Evolutionary conservation across 2,113 vertebrate genomes (phyloP).

Genomic region (Phycodurus eques): DNA sequence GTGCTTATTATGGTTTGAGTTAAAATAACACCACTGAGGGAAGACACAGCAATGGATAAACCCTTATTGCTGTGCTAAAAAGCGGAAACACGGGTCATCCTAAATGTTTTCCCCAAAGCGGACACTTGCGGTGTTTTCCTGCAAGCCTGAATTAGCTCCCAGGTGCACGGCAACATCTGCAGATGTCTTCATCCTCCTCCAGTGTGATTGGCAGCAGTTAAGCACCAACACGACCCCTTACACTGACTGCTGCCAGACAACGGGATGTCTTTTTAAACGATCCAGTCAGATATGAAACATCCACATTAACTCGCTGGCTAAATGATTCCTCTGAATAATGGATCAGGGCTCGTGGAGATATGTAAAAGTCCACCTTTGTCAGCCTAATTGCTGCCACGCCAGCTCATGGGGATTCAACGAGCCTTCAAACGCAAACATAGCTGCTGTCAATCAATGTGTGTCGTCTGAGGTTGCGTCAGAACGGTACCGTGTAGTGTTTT

Average conservation of each 20-base stretch:
- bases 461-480: constrained; percentile 65
- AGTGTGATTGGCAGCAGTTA: constrained; percentile 62
- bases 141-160: constrained; percentile 50
- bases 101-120: not conserved
- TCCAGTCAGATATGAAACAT: constrained; percentile 69
- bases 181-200: constrained; percentile 32
- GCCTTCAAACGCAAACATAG: constrained; percentile 46
- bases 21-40: constrained; percentile 4
- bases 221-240: constrained; percentile 59
- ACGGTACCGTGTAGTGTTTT: not conserved
- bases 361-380: constrained; percentile 71
- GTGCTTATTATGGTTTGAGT: not conserved
- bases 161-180: constrained; percentile 47
- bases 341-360: constrained; percentile 62
- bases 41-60: not conserved
- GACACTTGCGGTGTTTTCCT: constrained; percentile 44
- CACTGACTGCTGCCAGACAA: constrained; percentile 62
- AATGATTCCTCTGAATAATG: constrained; percentile 73
- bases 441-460: constrained; percentile 65
- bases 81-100: not conserved
- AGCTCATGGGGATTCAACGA: constrained; percentile 48
- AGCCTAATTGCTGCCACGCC: constrained; percentile 72
- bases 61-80: not conserved
- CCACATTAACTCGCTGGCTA: constrained; percentile 71
- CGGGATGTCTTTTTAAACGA: constrained; percentile 65